phyloP scores from a whole-genome alignment of 2,888 invertebrate species.

The Ormyrus rosae region DNA sequence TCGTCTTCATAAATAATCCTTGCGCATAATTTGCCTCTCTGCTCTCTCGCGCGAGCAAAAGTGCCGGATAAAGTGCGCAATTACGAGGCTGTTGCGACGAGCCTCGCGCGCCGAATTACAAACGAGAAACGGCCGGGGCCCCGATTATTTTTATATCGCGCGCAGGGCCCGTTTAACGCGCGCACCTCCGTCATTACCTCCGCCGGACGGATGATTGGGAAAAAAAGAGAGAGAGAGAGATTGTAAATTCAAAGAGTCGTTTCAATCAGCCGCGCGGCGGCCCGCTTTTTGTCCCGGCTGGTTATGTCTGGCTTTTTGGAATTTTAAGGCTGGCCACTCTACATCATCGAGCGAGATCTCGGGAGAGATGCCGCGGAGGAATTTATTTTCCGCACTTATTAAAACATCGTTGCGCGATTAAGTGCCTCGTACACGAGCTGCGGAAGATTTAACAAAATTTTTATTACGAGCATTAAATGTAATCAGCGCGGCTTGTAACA shows the following conservation, averaged over 20 bases:
- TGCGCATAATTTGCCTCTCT: constrained; percentile 37
- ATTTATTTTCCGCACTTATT: constrained; percentile 50
- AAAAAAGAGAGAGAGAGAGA: not conserved
- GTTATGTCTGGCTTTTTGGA: not conserved
- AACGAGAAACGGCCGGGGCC: constrained; percentile 27
- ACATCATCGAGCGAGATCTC: not conserved
- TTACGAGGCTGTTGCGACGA: constrained; percentile 26
- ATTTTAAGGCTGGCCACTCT: not conserved
- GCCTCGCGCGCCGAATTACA: constrained; percentile 46
- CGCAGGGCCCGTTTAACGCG: constrained; percentile 38
- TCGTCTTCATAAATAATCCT: constrained; percentile 53
- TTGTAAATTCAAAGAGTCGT: constrained; percentile 8
- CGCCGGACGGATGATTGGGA: constrained; percentile 31
- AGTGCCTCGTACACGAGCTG: constrained; percentile 29
- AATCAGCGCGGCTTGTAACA: constrained; percentile 9
- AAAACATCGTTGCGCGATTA: constrained; percentile 47
- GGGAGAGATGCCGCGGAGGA: not conserved
- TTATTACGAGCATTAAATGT: constrained; percentile 35
- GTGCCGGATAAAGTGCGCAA: constrained; percentile 43
- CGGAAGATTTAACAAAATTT: constrained; percentile 35
- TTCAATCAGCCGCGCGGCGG: constrained; percentile 43
- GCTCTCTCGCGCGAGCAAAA: constrained; percentile 1
- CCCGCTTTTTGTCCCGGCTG: constrained; percentile 9
- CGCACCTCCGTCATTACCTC: constrained; percentile 43
- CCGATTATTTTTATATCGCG: constrained; percentile 48